phyloP scores from a whole-genome alignment of 2,888 invertebrate species.

The Rhogogaster chlorosoma region DNA sequence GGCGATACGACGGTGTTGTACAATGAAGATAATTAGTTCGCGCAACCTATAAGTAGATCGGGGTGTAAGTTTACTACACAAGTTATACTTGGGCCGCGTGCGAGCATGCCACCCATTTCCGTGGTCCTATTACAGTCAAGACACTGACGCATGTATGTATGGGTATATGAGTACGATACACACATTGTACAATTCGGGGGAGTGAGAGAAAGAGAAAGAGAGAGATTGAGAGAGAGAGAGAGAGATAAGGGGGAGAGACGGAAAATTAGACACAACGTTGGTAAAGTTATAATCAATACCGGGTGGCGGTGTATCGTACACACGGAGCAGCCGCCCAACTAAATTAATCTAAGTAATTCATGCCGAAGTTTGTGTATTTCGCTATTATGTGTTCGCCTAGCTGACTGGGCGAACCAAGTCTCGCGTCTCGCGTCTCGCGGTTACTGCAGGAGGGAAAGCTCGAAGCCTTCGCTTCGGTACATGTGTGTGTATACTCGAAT shows the following conservation, averaged over 20 bases:
- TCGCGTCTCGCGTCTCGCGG: constrained; percentile 2
- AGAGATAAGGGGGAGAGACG: neutral
- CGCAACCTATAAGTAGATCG: neutral
- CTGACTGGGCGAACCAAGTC: neutral
- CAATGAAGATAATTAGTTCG: constrained; percentile 16
- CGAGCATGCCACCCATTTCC: neutral
- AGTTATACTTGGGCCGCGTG: neutral
- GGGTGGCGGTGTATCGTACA: constrained; percentile 55
- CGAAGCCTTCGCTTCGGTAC: neutral
- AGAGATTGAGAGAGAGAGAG: neutral
- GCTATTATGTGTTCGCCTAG: constrained; percentile 38
- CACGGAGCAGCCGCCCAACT: constrained; percentile 67
- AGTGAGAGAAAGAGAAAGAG: neutral
- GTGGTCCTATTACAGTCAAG: constrained; percentile 11
- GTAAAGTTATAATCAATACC: constrained; percentile 72
- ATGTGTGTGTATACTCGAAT: neutral
- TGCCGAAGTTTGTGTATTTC: constrained; percentile 71
- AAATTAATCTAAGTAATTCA: constrained; percentile 76
- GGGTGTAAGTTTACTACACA: neutral
- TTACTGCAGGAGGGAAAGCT: neutral
- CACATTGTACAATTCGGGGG: neutral
- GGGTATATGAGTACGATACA: neutral
- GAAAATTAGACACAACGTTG: constrained; percentile 70
- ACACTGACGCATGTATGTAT: neutral
- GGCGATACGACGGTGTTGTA: neutral